Base-by-base conservation (phyloP, 2,113 vertebrate genomes). In the Garra rufa region DNA sequence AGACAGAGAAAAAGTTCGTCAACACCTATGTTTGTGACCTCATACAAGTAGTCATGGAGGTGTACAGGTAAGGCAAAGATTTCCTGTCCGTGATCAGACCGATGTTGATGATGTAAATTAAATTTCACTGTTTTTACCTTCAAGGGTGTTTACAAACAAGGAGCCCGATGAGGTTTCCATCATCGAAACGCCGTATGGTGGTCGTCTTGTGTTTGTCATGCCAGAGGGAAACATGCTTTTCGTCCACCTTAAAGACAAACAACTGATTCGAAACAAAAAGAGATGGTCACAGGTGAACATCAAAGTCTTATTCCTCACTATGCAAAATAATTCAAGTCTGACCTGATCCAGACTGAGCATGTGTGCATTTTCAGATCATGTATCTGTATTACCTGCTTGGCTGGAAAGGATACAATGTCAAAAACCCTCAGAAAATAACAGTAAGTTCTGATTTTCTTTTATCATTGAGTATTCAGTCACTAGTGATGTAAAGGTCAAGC, bases 351-450 rank as follows among this genome's bases (percentile, higher is more conserved):
- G 41, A 46, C 24, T 46, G 38, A 30, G 28, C 26, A 9, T 14
- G 0, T 81, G 61, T 70, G 19, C 76, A 19, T 75, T 92, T 92
- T 76, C 88, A 96, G 95, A 94, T 95, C 46, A 96, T 96, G 95
- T 96, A 96, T 73, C 75, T 96, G 90, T 96, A 96, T 85, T 95
- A 96, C 88, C 91, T 96, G 41, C 92, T 96, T 14, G 95, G 95
- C 30, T 96, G 94, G 94, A 96, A 96, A 85, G 94, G 94, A 61
- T 94, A 94, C 84, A 88, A 93, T 7, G 28, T 76, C 55, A 94
- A 95, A 88, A 94, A 93, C 85, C 94, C 94, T 55, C 90, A 91
- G 75, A 94, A 92, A 89, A 92, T 93, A 76, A 87, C 48, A 69
- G 93, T 95, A 92, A 85, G 82, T 59, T 61, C 17, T n/a, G 21